A percentile compares a stretch with the other conserved stretches of the same genome.
phyloP scores from a whole-genome alignment of 2,797 vertebrate genomes.

The Antrozous pallidus region DNA sequence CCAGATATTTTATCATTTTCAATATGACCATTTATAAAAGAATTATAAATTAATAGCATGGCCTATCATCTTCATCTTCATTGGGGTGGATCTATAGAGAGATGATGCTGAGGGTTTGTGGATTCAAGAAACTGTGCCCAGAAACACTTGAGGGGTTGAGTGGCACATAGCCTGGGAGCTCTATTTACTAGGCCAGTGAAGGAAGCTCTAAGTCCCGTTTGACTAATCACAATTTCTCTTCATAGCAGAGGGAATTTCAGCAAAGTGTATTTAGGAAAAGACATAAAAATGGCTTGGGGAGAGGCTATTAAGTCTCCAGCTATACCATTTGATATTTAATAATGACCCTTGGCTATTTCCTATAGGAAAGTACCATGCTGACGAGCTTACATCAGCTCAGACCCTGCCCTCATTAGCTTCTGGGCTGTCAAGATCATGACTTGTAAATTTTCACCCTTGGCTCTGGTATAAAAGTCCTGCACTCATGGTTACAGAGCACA shows the following conservation, averaged over 20 bases:
- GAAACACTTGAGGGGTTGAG: background rate
- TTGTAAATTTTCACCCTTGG: slow-evolving; percentile 54
- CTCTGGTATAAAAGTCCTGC: background rate
- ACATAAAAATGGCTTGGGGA: slow-evolving; percentile 61
- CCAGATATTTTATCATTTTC: slow-evolving; percentile 42
- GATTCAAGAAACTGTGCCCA: slow-evolving; percentile 10
- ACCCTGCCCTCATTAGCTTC: slow-evolving; percentile 55
- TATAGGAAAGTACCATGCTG: background rate
- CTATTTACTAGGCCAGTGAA: background rate
- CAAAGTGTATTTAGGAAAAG: slow-evolving; percentile 53
- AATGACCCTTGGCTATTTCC: slow-evolving; percentile 55
- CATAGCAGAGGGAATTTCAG: slow-evolving; percentile 42
- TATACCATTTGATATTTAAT: slow-evolving; percentile 61
- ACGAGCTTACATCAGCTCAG: slow-evolving; percentile 53
- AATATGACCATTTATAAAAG: slow-evolving; percentile 33
- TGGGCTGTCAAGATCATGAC: slow-evolving; percentile 17
- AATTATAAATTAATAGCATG: slow-evolving; percentile 18
- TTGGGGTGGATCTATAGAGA: background rate
- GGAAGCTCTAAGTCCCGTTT: slow-evolving; percentile 14
- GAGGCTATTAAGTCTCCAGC: slow-evolving; percentile 56
- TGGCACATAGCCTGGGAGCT: background rate
- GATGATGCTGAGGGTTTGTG: background rate
- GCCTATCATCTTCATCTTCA: background rate
- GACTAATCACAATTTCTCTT: slow-evolving; percentile 65
- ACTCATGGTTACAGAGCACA: background rate